Evolutionary conservation across 2,888 invertebrate species (phyloP).

Genomic region (Endotricha flammealis): DNA sequence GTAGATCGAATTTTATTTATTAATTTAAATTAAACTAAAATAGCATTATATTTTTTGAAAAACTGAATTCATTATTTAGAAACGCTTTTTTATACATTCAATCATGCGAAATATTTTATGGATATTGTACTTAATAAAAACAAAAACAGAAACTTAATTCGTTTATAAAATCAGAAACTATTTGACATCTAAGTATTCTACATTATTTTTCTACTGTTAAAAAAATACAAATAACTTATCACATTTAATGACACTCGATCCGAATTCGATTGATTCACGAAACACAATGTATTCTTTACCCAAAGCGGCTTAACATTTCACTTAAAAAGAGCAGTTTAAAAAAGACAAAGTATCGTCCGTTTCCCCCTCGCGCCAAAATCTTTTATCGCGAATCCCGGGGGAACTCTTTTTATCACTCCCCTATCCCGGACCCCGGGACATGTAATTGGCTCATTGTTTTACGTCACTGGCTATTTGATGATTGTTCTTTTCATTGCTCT

Average conservation of each 20-base stretch:
- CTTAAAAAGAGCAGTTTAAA: constrained; percentile 50
- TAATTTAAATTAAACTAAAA: too few relatives aligned
- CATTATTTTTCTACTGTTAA: too few relatives aligned
- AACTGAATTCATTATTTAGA: too few relatives aligned
- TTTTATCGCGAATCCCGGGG: constrained; percentile 59
- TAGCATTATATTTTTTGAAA: too few relatives aligned
- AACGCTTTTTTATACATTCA: too few relatives aligned
- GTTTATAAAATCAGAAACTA: too few relatives aligned
- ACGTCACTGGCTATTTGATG: constrained; percentile 37
- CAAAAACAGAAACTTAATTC: too few relatives aligned
- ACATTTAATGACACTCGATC: not conserved
- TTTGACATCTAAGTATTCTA: too few relatives aligned
- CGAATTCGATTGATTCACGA: not conserved
- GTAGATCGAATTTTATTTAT: too few relatives aligned
- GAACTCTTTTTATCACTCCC: constrained; percentile 19
- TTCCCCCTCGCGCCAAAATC: constrained; percentile 61
- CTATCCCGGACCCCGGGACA: constrained; percentile 34
- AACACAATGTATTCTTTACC: not conserved
- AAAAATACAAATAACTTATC: too few relatives aligned
- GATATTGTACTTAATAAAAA: too few relatives aligned
- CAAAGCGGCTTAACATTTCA: constrained; percentile 17
- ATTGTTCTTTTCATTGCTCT: constrained; percentile 27
- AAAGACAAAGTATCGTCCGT: constrained; percentile 68
- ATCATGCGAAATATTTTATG: too few relatives aligned
- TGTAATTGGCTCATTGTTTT: constrained; percentile 70